Evolutionary conservation across 2,888 invertebrate genomes (phyloP).

Genomic region (Zelleria hepariella): DNA sequence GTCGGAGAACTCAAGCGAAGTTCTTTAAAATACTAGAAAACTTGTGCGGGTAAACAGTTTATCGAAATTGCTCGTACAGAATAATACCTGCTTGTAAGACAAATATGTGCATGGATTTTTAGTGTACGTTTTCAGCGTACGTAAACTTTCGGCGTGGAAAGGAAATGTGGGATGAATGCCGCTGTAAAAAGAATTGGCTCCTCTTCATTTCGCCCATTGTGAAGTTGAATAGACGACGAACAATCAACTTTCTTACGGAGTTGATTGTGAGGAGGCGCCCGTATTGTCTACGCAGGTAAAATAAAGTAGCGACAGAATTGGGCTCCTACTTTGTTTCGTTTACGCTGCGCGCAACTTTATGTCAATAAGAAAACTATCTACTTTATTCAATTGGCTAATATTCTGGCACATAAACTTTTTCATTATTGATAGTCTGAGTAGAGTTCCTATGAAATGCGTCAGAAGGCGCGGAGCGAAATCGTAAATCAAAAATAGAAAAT

Average conservation of each 20-base stretch:
- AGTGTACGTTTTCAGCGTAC: slow-evolving; percentile 48
- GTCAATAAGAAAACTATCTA: not conserved
- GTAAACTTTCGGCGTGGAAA: slow-evolving; percentile 58
- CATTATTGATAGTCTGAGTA: not conserved
- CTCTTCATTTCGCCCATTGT: slow-evolving; percentile 68
- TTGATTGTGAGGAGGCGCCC: slow-evolving; percentile 61
- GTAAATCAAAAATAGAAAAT: slow-evolving; percentile 55
- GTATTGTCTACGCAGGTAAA: slow-evolving; percentile 65
- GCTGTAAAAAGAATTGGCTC: slow-evolving; percentile 58
- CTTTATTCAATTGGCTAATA: not conserved
- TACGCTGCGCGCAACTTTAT: not conserved
- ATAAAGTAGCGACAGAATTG: slow-evolving; percentile 46
- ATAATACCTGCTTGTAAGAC: slow-evolving; percentile 49
- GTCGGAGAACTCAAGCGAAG: not conserved
- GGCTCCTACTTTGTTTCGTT: slow-evolving; percentile 35
- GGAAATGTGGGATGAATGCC: slow-evolving; percentile 58
- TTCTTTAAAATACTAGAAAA: slow-evolving; percentile 1
- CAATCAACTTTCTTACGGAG: slow-evolving; percentile 60
- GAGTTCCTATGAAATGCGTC: slow-evolving; percentile 26
- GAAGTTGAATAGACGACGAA: slow-evolving; percentile 62
- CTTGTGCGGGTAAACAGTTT: slow-evolving; percentile 30
- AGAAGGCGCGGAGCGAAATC: slow-evolving; percentile 49
- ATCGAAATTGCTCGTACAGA: slow-evolving; percentile 44
- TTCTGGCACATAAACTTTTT: not conserved
- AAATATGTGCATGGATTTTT: slow-evolving; percentile 52